These are phyloP conservation scores for Deroplatys truncata DNA, from an alignment of 2,888 invertebrate species.

Conservation along the genomic window DNA sequence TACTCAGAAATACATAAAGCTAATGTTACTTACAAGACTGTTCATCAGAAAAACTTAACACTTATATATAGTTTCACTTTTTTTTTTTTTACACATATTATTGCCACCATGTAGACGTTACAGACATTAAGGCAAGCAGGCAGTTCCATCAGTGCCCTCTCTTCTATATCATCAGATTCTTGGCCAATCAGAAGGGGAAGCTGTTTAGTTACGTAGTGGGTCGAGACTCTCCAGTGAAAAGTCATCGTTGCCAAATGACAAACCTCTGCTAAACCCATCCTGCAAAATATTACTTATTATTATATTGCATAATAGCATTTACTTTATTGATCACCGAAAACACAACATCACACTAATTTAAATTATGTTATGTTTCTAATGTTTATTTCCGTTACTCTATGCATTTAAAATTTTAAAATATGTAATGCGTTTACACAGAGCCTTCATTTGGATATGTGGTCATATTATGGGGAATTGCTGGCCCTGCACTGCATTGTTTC, in stretches of 20 bases:
- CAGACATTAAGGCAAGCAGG: background rate
- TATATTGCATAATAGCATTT: background rate
- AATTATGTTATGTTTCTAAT: too few relatives aligned
- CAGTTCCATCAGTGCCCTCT: background rate
- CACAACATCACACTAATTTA: too few relatives aligned
- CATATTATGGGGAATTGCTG: too few relatives aligned
- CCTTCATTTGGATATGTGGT: too few relatives aligned
- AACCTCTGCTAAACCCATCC: conserved; percentile 86
- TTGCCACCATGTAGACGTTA: background rate
- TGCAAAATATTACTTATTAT: conserved; percentile 44
- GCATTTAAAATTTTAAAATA: too few relatives aligned
- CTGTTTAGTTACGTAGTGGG: conserved; percentile 68
- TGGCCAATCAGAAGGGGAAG: background rate
- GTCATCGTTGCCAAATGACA: conserved; percentile 87
- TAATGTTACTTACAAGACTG: background rate
- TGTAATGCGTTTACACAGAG: too few relatives aligned
- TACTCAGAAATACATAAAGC: background rate
- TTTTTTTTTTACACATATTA: background rate
- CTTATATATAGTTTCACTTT: background rate
- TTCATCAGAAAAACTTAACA: background rate
- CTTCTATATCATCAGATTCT: background rate
- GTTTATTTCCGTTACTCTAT: too few relatives aligned
- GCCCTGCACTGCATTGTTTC: too few relatives aligned
- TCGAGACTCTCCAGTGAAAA: conserved; percentile 92
- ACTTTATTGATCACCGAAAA: too few relatives aligned